A percentile compares a stretch with the other conserved stretches of the same genome.
These are phyloP conservation scores for Aurelia aurita DNA, from an alignment of 30 jellyfish, hydroid and myxozoan genomes.

Conservation along the genomic window DNA sequence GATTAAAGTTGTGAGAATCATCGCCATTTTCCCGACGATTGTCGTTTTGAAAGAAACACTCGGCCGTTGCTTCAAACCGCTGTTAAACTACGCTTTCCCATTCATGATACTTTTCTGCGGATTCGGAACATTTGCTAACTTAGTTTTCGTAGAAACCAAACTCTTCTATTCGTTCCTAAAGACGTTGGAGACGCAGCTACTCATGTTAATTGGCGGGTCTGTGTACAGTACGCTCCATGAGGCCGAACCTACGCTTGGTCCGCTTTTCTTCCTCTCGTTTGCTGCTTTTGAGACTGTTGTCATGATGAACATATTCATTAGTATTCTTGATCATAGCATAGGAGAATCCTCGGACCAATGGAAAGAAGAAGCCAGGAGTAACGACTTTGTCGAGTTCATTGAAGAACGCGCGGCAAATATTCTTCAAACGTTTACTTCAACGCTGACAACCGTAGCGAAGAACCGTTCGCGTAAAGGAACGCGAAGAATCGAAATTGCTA, in stretches of 20 bases:
- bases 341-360: slow-evolving; percentile 23
- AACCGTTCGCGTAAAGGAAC: not conserved
- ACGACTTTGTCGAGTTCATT: slow-evolving; percentile 19
- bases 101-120: slow-evolving; percentile 6
- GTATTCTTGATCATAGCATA: slow-evolving; percentile 49
- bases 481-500: not conserved
- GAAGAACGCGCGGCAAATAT: slow-evolving; percentile 28
- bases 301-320: slow-evolving; percentile 50
- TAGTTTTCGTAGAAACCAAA: slow-evolving; percentile 25
- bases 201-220: slow-evolving; percentile 58
- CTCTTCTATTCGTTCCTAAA: slow-evolving; percentile 20
- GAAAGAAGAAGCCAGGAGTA: slow-evolving; percentile 25
- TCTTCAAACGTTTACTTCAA: slow-evolving; percentile 4
- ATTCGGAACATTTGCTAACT: slow-evolving; percentile 34
- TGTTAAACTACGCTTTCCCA: slow-evolving; percentile 43
- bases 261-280: slow-evolving; percentile 39
- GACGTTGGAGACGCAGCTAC: slow-evolving; percentile 45
- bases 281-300: slow-evolving; percentile 39
- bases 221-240: slow-evolving; percentile 31
- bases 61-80: slow-evolving; percentile 23
- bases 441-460: not conserved
- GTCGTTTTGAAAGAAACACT: slow-evolving; percentile 28
- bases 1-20: slow-evolving; percentile 38
- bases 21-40: slow-evolving; percentile 45
- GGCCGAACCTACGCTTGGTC: slow-evolving; percentile 35